Conservation (phyloP, 2,113 vertebrate species). For the Rhinoptilus africanus region DNA sequence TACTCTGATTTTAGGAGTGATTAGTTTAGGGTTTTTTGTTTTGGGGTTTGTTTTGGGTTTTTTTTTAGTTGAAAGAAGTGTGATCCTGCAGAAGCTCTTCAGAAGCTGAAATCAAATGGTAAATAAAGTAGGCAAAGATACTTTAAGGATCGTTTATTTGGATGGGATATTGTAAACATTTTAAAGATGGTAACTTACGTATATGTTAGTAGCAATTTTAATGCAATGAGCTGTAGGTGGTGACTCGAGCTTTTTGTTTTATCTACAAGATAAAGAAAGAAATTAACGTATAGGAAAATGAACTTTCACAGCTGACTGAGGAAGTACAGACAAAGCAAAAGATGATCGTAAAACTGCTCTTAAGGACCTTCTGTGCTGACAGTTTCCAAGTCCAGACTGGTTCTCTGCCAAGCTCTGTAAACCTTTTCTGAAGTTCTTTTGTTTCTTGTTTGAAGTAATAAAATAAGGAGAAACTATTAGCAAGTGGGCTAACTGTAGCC, state of each 20-base stretch:
- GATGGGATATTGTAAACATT: not conserved
- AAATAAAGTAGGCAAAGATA: not conserved
- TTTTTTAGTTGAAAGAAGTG: not conserved
- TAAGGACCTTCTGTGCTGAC: not conserved
- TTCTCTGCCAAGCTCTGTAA: not conserved
- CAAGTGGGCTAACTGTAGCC: not conserved
- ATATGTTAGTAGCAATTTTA: not conserved
- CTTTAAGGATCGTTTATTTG: not conserved
- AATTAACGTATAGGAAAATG: not conserved
- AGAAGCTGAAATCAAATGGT: not conserved
- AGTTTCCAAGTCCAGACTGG: not conserved
- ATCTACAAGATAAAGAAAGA: not conserved
- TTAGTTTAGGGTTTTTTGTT: not conserved
- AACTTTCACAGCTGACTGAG: not conserved
- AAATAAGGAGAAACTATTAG: not conserved
- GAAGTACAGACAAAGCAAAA: not conserved
- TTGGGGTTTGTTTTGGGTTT: too few relatives aligned
- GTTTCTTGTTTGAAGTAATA: not conserved
- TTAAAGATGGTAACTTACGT: not conserved
- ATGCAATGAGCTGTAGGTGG: not conserved
- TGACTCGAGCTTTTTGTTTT: not conserved
- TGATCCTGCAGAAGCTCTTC: not conserved
- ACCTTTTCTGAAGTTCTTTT: not conserved
- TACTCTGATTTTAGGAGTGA: not conserved
- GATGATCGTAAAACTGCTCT: not conserved